These are phyloP conservation scores for Mnemiopsis leidyi DNA, from an alignment of 37 sponge, comb jelly and placozoan species.

Conservation along the genomic window DNA sequence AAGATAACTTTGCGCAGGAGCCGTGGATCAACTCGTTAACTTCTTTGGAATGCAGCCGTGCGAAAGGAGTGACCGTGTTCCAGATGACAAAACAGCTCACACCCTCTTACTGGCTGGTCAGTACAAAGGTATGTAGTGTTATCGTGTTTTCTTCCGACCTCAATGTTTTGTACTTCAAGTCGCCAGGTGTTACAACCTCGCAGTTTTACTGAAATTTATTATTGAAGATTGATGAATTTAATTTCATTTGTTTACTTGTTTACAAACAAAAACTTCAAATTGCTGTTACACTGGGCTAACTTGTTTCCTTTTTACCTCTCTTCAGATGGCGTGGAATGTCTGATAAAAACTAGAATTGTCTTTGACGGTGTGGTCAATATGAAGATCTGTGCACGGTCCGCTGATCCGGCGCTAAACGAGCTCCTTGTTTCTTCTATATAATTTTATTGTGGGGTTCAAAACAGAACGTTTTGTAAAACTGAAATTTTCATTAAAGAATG, in stretches of 20 bases:
- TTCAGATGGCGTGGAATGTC: conserved; percentile 56
- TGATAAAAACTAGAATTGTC: conserved; percentile 53
- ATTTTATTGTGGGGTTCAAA: no score
- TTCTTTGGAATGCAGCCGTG: conserved; percentile 99
- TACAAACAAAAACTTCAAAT: no score
- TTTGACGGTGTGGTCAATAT: conserved; percentile 49
- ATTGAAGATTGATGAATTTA: no score
- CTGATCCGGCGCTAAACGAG: not conserved
- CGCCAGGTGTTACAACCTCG: no score
- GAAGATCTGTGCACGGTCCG: conserved; percentile 20
- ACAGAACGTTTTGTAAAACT: no score
- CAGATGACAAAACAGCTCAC: conserved; percentile 78
- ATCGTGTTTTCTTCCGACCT: no score
- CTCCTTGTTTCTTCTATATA: conserved; percentile 54
- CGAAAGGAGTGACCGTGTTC: conserved; percentile 89
- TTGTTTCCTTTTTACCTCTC: not conserved
- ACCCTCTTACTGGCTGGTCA: conserved; percentile 88
- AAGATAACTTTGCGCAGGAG: conserved; percentile 71
- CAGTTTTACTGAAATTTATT: no score
- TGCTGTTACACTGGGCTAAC: not conserved
- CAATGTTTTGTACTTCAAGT: no score
- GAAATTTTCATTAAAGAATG: no score
- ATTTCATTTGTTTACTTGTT: no score
- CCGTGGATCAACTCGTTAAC: conserved; percentile 84
- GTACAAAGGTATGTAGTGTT: not conserved